Evolutionary conservation across 2,113 vertebrate species (phyloP).

Genomic region (Chaetodon trifascialis): DNA sequence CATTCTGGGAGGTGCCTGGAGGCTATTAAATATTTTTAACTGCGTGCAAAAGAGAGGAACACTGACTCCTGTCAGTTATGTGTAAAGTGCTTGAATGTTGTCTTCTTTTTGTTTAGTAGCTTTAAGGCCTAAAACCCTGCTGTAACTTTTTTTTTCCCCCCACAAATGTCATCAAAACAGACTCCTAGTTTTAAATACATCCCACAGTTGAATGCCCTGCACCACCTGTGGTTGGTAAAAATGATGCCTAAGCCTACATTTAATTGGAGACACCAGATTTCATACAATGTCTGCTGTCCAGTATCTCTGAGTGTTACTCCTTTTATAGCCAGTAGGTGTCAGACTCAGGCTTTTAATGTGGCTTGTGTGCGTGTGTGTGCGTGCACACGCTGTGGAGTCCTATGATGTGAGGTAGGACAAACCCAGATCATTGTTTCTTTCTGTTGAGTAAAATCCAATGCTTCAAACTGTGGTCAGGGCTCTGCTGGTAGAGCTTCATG

Average conservation of each 20-base stretch:
- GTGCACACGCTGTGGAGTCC: neutral
- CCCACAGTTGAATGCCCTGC: neutral
- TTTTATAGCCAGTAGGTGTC: conserved; percentile 57
- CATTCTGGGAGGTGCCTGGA: conserved; percentile 15
- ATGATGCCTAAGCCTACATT: no score
- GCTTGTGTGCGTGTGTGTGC: neutral
- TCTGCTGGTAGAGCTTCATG: neutral
- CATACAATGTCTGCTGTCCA: neutral
- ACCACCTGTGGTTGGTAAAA: neutral
- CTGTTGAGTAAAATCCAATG: neutral
- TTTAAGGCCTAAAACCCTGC: neutral
- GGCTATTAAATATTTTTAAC: conserved; percentile 24
- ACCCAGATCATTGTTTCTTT: neutral
- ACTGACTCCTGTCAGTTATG: neutral
- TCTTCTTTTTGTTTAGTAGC: neutral
- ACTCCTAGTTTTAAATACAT: neutral
- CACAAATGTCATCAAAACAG: neutral
- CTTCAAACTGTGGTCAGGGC: neutral
- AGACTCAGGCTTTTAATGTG: conserved; percentile 34
- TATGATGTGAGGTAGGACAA: neutral
- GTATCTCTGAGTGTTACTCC: neutral
- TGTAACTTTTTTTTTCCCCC: neutral
- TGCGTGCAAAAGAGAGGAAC: neutral
- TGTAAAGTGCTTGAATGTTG: neutral
- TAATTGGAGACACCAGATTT: neutral